Evolutionary conservation across 2,797 vertebrate genomes (phyloP).

Genomic region (Alexandromys oeconomus): DNA sequence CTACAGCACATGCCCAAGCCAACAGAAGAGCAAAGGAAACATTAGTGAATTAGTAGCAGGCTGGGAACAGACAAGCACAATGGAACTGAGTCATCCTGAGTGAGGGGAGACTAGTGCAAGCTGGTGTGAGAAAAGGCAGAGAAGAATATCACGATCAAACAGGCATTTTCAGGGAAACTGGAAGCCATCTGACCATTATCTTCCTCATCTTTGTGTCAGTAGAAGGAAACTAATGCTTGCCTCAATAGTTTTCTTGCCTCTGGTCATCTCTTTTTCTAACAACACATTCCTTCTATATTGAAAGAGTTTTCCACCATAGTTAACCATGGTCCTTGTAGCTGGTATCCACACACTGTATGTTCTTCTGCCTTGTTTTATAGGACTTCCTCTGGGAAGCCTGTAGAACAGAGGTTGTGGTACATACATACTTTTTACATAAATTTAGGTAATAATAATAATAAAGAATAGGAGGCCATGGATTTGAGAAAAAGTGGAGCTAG

Average conservation of each 20-base stretch:
- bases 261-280: neutral
- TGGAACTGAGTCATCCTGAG: neutral
- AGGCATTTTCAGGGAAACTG: neutral
- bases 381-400: neutral
- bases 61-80: neutral
- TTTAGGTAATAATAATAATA: neutral
- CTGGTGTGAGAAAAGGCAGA: neutral
- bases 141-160: neutral
- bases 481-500: neutral
- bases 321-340: neutral
- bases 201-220: neutral
- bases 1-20: neutral
- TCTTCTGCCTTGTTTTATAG: neutral
- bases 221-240: neutral
- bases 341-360: neutral
- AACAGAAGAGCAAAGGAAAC: neutral
- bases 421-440: neutral
- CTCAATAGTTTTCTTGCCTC: conserved; percentile 23
- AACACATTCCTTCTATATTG: neutral
- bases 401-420: neutral
- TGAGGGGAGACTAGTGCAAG: neutral
- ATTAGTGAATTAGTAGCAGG: neutral
- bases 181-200: conserved; percentile 19
- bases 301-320: neutral
- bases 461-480: neutral